phyloP scores from a whole-genome alignment of 2,888 invertebrate species.

The Ernsta delagoae region DNA sequence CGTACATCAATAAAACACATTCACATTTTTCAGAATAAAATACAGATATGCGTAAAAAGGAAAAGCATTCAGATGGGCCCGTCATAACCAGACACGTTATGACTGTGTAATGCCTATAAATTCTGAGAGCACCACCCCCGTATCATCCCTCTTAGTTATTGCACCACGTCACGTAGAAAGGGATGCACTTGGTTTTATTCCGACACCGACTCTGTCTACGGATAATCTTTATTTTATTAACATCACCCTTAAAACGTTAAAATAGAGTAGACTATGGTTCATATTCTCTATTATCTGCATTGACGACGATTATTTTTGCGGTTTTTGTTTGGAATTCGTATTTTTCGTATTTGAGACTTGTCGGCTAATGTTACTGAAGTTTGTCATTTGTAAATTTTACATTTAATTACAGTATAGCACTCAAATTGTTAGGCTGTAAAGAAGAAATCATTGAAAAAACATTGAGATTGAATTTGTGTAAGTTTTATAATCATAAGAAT shows the following conservation, averaged over 20 bases:
- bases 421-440: no score
- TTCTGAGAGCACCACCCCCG: constrained; percentile 22
- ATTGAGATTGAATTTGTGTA: no score
- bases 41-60: constrained; percentile 5
- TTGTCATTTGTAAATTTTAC: no score
- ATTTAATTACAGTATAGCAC: no score
- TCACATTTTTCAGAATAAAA: neutral
- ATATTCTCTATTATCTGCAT: neutral
- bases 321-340: neutral
- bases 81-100: constrained; percentile 23
- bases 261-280: constrained; percentile 9
- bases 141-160: constrained; percentile 25
- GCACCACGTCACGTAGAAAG: constrained; percentile 32
- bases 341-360: neutral
- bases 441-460: constrained; percentile 10
- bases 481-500: no score
- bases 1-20: constrained; percentile 1
- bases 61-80: neutral
- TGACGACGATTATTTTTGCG: neutral
- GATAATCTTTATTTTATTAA: constrained; percentile 37
- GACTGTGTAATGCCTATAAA: constrained; percentile 15
- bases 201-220: neutral
- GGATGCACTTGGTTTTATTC: constrained; percentile 31
- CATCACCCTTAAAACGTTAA: constrained; percentile 13
- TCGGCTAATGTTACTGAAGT: no score